These are phyloP conservation scores for Sclerodermus sp. DNA, from an alignment of 2,888 invertebrate species.

Conservation along the genomic window DNA sequence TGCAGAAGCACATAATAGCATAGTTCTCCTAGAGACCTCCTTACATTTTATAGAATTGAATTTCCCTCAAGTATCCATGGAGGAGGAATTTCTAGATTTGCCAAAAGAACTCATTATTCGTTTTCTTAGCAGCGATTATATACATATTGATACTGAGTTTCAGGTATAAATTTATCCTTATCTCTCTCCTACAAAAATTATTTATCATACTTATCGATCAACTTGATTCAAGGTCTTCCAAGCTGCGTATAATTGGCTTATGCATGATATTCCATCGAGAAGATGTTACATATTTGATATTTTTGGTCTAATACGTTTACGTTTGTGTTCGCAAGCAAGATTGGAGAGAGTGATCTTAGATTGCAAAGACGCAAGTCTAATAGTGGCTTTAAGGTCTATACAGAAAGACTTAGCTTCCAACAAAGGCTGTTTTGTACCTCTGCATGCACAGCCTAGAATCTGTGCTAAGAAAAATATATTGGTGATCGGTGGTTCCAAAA, in stretches of 20 bases:
- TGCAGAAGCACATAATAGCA: constrained; percentile 85
- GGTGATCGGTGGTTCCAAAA: constrained; percentile 85
- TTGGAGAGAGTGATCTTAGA: constrained; percentile 77
- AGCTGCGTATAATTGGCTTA: constrained; percentile 86
- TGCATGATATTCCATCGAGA: constrained; percentile 75
- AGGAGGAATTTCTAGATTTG: constrained; percentile 84
- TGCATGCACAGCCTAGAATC: constrained; percentile 77
- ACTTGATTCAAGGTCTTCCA: constrained; percentile 85
- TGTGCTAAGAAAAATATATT: constrained; percentile 86
- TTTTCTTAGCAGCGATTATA: constrained; percentile 80
- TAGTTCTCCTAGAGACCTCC: constrained; percentile 75
- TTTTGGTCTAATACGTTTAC: constrained; percentile 77
- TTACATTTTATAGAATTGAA: constrained; percentile 81
- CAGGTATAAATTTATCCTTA: constrained; percentile 64
- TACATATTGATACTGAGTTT: constrained; percentile 85
- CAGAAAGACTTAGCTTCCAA: constrained; percentile 76
- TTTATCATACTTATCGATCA: too few species aligned
- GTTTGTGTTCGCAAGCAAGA: constrained; percentile 78
- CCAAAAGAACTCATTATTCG: constrained; percentile 76
- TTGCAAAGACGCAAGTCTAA: constrained; percentile 79
- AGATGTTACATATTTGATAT: constrained; percentile 85
- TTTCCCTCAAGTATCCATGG: constrained; percentile 78
- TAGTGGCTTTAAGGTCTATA: constrained; percentile 78
- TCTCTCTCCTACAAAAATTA: too few species aligned
- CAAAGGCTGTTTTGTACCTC: constrained; percentile 75